Evolutionary conservation across 2,888 invertebrate genomes (phyloP), one percentile per base, ranked within the genome.

Genomic region (Branchellion lobata): DNA sequence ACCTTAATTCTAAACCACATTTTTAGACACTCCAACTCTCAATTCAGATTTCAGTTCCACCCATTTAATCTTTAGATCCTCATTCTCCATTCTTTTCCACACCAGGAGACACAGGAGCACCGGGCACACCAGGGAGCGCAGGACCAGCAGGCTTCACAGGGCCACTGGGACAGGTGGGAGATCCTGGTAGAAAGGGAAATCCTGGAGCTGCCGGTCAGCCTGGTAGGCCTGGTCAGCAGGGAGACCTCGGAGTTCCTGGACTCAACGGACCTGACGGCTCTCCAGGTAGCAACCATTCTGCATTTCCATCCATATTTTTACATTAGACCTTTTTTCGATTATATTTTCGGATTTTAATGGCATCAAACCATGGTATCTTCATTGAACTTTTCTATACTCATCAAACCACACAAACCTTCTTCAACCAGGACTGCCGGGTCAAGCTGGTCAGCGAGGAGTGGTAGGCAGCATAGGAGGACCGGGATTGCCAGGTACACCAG

Each of bases 401-500:
- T n/a, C n/a, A n/a, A n/a, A n/a, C n/a, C n/a, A n/a, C n/a, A n/a
- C n/a, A n/a, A n/a, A n/a, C n/a, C n/a, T n/a, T n/a, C n/a, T n/a
- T n/a, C n/a, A n/a, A n/a, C 24, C 27, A 21, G 36, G 40, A 72
- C 18, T 72, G 24, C 75, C 53, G 27, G 75, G 75, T 1, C 27
- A 18, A 47, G 47, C 75, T 27, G 75, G 51, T 75, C 24, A 24
- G 5, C n/a, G n/a, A n/a, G n/a, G n/a, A n/a, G n/a, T n/a, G n/a
- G n/a, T n/a, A n/a, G n/a, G n/a, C n/a, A n/a, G n/a, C n/a, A 51
- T 27, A 14, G 80, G 80, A n/a, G 57, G 51, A 24, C n/a, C 69
- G 27, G 80, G 80, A 1, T 29, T 57, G 77, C 18, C 18, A 29
- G 34, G 31, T 29, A 5, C 31, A 51, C 82, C 86, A 85, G 87